Conservation (phyloP, 2,113 vertebrate species). For the Amazona vittata region DNA sequence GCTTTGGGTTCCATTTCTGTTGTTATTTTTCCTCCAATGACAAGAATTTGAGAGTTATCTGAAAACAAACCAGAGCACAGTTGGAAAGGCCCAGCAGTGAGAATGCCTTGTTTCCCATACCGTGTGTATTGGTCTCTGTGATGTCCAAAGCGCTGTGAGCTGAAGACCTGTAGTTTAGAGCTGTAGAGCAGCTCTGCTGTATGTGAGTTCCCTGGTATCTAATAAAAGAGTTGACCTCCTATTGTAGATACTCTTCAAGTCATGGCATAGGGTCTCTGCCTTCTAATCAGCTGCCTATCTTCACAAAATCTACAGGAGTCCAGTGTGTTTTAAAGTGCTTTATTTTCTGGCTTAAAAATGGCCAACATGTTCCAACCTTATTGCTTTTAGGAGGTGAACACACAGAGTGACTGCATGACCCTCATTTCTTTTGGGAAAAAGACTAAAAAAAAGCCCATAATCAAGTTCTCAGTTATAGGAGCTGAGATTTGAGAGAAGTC, state of each 20-base stretch:
- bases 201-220: background rate
- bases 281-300: background rate
- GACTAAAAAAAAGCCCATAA: rapidly evolving
- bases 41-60: background rate
- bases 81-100: background rate
- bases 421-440: background rate
- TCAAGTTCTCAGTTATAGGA: background rate
- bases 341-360: background rate
- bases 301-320: background rate
- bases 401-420: background rate
- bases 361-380: background rate
- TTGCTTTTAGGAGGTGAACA: background rate
- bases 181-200: background rate
- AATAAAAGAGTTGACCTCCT: background rate
- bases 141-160: background rate
- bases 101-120: background rate
- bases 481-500: background rate
- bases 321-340: background rate
- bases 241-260: background rate
- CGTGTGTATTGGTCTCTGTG: background rate
- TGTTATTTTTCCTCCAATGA: background rate
- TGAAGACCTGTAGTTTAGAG: background rate
- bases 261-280: background rate
- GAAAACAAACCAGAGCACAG: background rate
- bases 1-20: background rate